Conservation (phyloP, 2,113 vertebrate species). For the Pteropus alecto region DNA sequence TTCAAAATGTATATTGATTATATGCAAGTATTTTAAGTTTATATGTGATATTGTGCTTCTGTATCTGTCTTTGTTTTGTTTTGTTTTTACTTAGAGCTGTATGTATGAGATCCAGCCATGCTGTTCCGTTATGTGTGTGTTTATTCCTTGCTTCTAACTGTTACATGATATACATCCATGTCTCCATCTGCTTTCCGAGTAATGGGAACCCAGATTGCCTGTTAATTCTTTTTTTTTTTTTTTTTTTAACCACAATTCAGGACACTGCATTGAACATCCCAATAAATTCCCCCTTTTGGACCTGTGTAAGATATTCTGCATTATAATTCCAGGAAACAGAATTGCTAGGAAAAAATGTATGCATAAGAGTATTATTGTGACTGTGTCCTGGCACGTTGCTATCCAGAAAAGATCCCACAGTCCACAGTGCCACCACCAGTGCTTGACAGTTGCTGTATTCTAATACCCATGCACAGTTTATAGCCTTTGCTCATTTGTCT, state of each 20-base stretch:
- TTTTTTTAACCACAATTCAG: neutral
- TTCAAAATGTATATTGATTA: neutral
- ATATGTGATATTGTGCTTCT: neutral
- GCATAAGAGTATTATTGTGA: no score
- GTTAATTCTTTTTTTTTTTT: constrained; percentile 1
- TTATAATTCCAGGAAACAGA: neutral
- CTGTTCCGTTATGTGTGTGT: neutral
- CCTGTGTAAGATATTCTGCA: neutral
- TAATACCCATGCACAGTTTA: neutral
- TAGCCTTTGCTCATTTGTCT: neutral
- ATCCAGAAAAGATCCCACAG: neutral
- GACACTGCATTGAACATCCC: neutral
- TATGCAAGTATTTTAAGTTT: neutral
- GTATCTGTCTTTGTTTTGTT: no score
- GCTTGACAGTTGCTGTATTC: neutral
- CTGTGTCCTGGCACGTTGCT: neutral
- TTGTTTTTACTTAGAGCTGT: neutral
- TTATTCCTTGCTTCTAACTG: neutral
- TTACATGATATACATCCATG: neutral
- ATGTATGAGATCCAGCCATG: neutral
- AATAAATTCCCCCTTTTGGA: neutral
- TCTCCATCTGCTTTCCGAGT: neutral
- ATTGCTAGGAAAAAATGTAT: neutral
- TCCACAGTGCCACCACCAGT: neutral
- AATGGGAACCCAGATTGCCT: neutral